phyloP scores from a whole-genome alignment of 2,888 invertebrate species.

The Synergus gifuensis region DNA sequence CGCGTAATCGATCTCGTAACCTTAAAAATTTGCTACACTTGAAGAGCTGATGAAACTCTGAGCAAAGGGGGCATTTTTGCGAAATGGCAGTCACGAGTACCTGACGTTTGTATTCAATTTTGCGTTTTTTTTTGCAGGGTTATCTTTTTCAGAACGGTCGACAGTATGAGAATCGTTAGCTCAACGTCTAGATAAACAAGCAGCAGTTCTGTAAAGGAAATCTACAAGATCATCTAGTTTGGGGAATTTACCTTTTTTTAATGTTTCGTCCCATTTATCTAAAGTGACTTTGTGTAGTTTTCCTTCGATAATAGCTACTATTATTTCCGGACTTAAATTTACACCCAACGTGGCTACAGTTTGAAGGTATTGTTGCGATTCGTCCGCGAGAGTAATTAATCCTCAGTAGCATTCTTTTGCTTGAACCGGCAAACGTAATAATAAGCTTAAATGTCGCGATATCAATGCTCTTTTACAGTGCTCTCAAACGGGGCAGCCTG shows the following conservation, averaged over 20 bases:
- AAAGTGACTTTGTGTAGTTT: neutral
- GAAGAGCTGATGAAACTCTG: neutral
- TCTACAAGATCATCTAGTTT: neutral
- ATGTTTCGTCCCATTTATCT: neutral
- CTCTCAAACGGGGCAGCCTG: too few species aligned
- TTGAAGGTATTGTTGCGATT: neutral
- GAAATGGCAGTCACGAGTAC: neutral
- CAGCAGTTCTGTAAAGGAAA: neutral
- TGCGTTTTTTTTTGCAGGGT: too few species aligned
- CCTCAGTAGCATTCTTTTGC: neutral
- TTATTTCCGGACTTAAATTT: neutral
- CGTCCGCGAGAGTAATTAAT: neutral
- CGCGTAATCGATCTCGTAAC: too few species aligned
- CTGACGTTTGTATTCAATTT: too few species aligned
- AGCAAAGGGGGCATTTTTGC: conserved; percentile 9
- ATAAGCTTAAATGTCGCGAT: neutral
- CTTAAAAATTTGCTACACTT: conserved; percentile 31
- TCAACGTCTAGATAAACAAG: too few species aligned
- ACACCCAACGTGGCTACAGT: neutral
- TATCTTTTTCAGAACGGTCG: too few species aligned
- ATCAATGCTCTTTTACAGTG: neutral
- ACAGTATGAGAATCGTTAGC: too few species aligned
- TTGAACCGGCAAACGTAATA: neutral
- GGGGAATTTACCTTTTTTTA: neutral
- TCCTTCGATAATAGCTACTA: neutral